A percentile compares a stretch with the other conserved stretches of the same genome.
phyloP scores from a whole-genome alignment of 2,888 invertebrate species.

The Agonopterix heracliana region DNA sequence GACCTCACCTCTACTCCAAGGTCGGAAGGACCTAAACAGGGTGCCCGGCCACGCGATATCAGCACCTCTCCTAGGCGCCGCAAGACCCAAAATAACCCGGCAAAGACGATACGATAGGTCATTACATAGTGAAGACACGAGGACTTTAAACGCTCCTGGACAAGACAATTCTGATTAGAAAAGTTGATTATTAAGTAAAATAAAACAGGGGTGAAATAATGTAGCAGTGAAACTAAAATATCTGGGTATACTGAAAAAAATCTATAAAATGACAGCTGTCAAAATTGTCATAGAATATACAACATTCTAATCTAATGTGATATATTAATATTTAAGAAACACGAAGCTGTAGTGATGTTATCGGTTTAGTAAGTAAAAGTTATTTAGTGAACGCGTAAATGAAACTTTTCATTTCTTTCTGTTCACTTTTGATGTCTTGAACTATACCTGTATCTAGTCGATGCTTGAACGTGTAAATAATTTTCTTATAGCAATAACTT shows the following conservation, averaged over 20 bases:
- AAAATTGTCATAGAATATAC: constrained; percentile 42
- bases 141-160: constrained; percentile 54
- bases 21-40: constrained; percentile 50
- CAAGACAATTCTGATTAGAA: constrained; percentile 65
- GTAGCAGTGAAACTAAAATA: constrained; percentile 13
- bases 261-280: constrained; percentile 17
- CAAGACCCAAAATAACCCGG: constrained; percentile 61
- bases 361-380: constrained; percentile 23
- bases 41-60: constrained; percentile 61
- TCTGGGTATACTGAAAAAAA: constrained; percentile 8
- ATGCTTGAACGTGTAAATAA: constrained; percentile 46
- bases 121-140: constrained; percentile 61
- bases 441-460: constrained; percentile 23
- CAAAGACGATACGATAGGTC: constrained; percentile 65
- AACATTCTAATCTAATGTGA: constrained; percentile 73
- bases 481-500: constrained; percentile 56
- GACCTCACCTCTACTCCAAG: constrained; percentile 78
- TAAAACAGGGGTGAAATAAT: neutral
- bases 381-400: constrained; percentile 18
- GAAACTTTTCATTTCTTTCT: constrained; percentile 34
- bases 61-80: constrained; percentile 63
- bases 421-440: constrained; percentile 55
- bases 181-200: neutral
- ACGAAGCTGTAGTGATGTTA: constrained; percentile 43
- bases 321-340: constrained; percentile 53